phyloP scores from a whole-genome alignment of 2,888 invertebrate species.

The Agrilus mali region DNA sequence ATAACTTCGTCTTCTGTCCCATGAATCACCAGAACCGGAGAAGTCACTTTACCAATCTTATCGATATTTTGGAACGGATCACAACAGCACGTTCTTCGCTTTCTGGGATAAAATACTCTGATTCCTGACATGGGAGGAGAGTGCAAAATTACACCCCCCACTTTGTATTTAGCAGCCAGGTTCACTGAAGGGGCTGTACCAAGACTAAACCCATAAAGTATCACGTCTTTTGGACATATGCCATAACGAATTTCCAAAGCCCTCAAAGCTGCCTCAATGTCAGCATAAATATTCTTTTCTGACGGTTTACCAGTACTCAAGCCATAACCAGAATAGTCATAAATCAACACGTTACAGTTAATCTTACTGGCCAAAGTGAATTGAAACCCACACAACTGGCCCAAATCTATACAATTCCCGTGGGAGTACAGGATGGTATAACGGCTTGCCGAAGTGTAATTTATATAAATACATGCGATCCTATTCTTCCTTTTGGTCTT shows the following conservation, averaged over 20 bases:
- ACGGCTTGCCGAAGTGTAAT: slow-evolving; percentile 68
- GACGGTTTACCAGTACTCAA: slow-evolving; percentile 82
- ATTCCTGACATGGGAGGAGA: slow-evolving; percentile 91
- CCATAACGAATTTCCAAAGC: slow-evolving; percentile 59
- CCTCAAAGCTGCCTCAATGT: slow-evolving; percentile 88
- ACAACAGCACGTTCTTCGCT: slow-evolving; percentile 87
- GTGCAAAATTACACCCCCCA: slow-evolving; percentile 84
- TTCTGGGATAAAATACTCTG: slow-evolving; percentile 90
- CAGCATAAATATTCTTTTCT: slow-evolving; percentile 88
- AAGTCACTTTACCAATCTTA: slow-evolving; percentile 86
- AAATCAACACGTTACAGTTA: slow-evolving; percentile 87
- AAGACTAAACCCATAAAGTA: slow-evolving; percentile 90
- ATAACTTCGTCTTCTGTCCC: slow-evolving; percentile 95
- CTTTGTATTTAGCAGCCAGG: slow-evolving; percentile 73
- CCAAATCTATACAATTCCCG: slow-evolving; percentile 89
- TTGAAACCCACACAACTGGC: slow-evolving; percentile 92
- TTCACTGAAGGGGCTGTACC: slow-evolving; percentile 93
- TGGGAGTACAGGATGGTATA: slow-evolving; percentile 87
- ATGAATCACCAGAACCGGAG: slow-evolving; percentile 88
- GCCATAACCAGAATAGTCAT: slow-evolving; percentile 80
- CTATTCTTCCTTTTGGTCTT: slow-evolving; percentile 79
- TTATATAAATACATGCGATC: slow-evolving; percentile 84
- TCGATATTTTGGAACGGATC: slow-evolving; percentile 95
- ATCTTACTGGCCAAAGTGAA: slow-evolving; percentile 79
- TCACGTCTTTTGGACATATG: slow-evolving; percentile 77